These are phyloP conservation scores for Bufotes viridis DNA, from an alignment of 2,797 vertebrate species.

Conservation along the genomic window DNA sequence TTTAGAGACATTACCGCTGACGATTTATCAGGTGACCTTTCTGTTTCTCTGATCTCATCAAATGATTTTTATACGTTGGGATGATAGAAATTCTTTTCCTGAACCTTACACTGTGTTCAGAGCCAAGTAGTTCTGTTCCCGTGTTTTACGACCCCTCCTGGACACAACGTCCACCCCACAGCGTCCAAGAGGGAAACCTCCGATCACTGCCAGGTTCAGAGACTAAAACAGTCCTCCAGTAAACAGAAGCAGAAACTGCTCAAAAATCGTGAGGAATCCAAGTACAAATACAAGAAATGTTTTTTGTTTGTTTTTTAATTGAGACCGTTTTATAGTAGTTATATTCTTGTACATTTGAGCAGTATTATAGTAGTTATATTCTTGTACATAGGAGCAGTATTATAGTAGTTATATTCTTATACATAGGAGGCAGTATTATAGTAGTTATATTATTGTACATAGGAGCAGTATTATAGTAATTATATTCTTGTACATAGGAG, in stretches of 20 bases:
- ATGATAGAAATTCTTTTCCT: slow-evolving; percentile 24
- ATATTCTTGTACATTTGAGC: not conserved
- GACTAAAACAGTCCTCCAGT: too few species aligned
- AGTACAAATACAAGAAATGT: too few species aligned
- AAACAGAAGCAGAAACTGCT: too few species aligned
- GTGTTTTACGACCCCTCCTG: slow-evolving; percentile 1
- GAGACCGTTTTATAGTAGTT: not conserved
- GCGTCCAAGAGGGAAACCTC: not conserved
- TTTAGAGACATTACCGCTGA: slow-evolving; percentile 35
- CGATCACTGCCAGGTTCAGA: not conserved
- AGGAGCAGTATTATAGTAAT: not conserved
- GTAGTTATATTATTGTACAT: slow-evolving; percentile 18
- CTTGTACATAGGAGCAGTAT: not conserved
- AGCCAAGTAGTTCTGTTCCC: slow-evolving; percentile 8
- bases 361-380: slow-evolving; percentile 8
- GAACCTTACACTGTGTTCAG: slow-evolving; percentile 12
- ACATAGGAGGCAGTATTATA: not conserved
- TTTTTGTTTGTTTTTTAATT: too few species aligned
- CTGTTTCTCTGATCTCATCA: slow-evolving; percentile 46
- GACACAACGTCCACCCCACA: not conserved
- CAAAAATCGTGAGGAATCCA: too few species aligned
- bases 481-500: not conserved
- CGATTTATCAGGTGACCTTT: slow-evolving; percentile 57
- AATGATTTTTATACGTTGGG: slow-evolving; percentile 36
- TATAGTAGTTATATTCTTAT: slow-evolving; percentile 11